These are phyloP conservation scores for Sycophila texana DNA, from an alignment of 2,888 invertebrate species.

Conservation along the genomic window DNA sequence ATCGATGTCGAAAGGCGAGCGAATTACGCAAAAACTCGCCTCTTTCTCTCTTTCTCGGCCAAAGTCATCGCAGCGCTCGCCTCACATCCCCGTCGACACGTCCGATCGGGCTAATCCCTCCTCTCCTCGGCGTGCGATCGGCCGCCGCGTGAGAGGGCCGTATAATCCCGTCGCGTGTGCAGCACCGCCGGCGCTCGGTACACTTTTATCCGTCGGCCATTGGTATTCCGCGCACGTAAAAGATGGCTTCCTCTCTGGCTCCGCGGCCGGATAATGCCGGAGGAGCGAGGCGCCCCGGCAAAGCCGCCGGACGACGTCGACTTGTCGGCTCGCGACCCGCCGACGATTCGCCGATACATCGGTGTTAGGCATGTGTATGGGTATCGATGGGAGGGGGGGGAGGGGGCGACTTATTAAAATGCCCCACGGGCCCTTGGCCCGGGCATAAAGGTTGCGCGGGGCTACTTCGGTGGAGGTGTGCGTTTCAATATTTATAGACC, in stretches of 20 bases:
- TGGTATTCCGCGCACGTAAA: slow-evolving; percentile 62
- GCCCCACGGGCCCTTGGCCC: background rate
- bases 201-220: slow-evolving; percentile 56
- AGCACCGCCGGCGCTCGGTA: slow-evolving; percentile 46
- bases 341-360: slow-evolving; percentile 12
- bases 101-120: slow-evolving; percentile 46
- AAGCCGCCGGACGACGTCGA: slow-evolving; percentile 16
- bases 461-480: slow-evolving; percentile 1
- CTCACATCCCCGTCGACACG: slow-evolving; percentile 11
- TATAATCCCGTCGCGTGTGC: slow-evolving; percentile 56
- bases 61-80: no score
- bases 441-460: background rate
- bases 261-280: slow-evolving; percentile 66
- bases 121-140: slow-evolving; percentile 1
- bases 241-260: slow-evolving; percentile 64
- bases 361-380: slow-evolving; percentile 27
- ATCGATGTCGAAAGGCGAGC: no score
- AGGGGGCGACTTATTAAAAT: slow-evolving; percentile 45
- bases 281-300: slow-evolving; percentile 52
- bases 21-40: no score
- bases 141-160: background rate
- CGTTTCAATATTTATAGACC: slow-evolving; percentile 28
- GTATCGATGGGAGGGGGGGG: slow-evolving; percentile 28
- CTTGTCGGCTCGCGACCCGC: slow-evolving; percentile 28
- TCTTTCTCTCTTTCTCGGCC: no score